phyloP scores from a whole-genome alignment of 2,888 invertebrate species.

The Caenorhabditis macrosperma region DNA sequence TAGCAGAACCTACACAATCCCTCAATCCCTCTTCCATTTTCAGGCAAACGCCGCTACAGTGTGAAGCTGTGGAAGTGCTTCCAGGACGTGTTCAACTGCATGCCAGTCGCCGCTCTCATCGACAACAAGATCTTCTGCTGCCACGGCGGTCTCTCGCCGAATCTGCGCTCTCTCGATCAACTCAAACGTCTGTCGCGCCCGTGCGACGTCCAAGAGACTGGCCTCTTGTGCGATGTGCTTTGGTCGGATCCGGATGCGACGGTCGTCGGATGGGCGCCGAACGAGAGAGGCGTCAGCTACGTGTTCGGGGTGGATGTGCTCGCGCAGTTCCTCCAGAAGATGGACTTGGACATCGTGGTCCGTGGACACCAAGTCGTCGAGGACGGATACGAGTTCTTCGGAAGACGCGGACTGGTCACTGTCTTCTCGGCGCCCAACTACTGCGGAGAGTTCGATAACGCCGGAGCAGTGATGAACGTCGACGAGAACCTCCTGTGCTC shows the following conservation, averaged over 20 bases:
- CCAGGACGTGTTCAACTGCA: conserved; percentile 79
- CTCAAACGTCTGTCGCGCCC: conserved; percentile 76
- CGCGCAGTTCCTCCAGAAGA: conserved; percentile 74
- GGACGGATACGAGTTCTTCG: conserved; percentile 78
- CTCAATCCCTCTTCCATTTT: too few species aligned
- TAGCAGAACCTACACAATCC: background rate
- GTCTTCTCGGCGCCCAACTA: conserved; percentile 84
- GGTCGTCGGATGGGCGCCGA: conserved; percentile 77
- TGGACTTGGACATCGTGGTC: conserved; percentile 79
- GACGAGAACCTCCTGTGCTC: conserved; percentile 75
- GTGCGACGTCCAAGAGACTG: conserved; percentile 78
- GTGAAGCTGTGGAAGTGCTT: conserved; percentile 78
- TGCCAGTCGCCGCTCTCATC: conserved; percentile 79
- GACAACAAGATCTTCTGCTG: conserved; percentile 79
- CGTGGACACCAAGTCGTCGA: conserved; percentile 78
- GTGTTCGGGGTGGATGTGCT: conserved; percentile 78
- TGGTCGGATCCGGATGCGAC: conserved; percentile 79
- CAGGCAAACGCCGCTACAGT: conserved; percentile 77
- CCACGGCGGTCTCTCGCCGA: conserved; percentile 77
- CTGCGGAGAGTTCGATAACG: conserved; percentile 84
- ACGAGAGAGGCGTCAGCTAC: conserved; percentile 78
- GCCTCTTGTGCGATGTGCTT: conserved; percentile 76
- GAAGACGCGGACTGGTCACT: conserved; percentile 82
- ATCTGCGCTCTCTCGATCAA: conserved; percentile 77
- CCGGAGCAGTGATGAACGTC: conserved; percentile 83